These are phyloP conservation scores for Dendroctonus valens DNA, from an alignment of 1,140 invertebrate species.

Conservation along the genomic window DNA sequence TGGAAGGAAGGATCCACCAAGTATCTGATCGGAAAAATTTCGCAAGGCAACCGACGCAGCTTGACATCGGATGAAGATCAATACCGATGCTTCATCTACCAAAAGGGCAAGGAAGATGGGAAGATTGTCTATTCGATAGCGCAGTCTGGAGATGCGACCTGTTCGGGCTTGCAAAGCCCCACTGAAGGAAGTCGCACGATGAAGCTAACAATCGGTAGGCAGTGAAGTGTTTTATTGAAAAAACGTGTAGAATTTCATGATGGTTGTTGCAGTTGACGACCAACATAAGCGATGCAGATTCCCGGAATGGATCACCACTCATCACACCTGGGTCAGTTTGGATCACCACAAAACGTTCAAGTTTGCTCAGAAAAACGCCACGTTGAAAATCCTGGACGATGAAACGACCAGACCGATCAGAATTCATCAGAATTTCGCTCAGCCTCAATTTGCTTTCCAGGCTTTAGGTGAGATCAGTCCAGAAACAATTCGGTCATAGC, in stretches of 20 bases:
- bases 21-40: slow-evolving; percentile 73
- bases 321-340: slow-evolving; percentile 76
- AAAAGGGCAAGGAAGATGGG: slow-evolving; percentile 47
- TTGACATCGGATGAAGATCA: slow-evolving; percentile 59
- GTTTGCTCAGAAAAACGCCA: slow-evolving; percentile 72
- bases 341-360: slow-evolving; percentile 71
- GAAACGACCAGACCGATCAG: slow-evolving; percentile 43
- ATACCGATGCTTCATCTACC: slow-evolving; percentile 69
- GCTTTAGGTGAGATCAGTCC: slow-evolving; percentile 37
- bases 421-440: slow-evolving; percentile 38
- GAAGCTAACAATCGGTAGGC: slow-evolving; percentile 62
- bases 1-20: slow-evolving; percentile 83
- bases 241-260: slow-evolving; percentile 1
- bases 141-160: slow-evolving; percentile 79
- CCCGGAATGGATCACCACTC: slow-evolving; percentile 71
- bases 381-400: slow-evolving; percentile 60
- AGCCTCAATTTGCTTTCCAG: slow-evolving; percentile 40
- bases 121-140: slow-evolving; percentile 64
- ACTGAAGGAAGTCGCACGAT: slow-evolving; percentile 65
- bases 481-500: slow-evolving; percentile 1
- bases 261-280: slow-evolving; percentile 53
- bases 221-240: neutral
- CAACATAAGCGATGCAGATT: slow-evolving; percentile 68
- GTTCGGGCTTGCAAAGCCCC: slow-evolving; percentile 67
- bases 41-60: slow-evolving; percentile 53